These are phyloP conservation scores for Ennomos fuscantarius DNA, from an alignment of 2,888 invertebrate genomes.

Conservation along the genomic window DNA sequence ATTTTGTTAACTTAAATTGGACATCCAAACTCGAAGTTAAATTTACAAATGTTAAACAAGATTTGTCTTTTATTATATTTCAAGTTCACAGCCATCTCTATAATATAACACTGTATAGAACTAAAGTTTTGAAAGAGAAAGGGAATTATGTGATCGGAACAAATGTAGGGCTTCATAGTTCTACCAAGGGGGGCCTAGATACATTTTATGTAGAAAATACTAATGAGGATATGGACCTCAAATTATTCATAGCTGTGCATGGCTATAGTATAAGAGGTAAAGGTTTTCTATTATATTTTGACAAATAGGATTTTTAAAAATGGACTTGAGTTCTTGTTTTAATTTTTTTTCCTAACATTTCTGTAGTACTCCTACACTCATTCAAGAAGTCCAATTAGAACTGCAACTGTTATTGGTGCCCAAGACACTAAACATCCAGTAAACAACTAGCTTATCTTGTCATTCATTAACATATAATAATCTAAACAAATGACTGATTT, in stretches of 20 bases:
- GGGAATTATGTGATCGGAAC: constrained; percentile 80
- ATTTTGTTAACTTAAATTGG: constrained; percentile 52
- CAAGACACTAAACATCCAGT: too few species aligned
- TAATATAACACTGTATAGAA: constrained; percentile 84
- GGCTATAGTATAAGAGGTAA: constrained; percentile 81
- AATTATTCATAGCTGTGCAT: constrained; percentile 79
- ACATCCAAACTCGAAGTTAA: constrained; percentile 62
- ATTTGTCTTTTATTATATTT: constrained; percentile 84
- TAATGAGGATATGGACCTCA: constrained; percentile 56
- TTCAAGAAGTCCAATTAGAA: too few species aligned
- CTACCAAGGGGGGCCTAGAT: constrained; percentile 48
- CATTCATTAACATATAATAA: too few species aligned
- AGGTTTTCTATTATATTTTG: neutral
- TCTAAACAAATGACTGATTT: too few species aligned
- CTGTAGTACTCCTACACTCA: too few species aligned
- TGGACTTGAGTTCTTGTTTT: too few species aligned
- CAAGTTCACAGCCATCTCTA: constrained; percentile 87
- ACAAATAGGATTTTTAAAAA: too few species aligned
- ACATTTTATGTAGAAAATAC: constrained; percentile 75
- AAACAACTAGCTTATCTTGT: too few species aligned
- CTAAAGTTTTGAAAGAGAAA: constrained; percentile 36
- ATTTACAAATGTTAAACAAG: constrained; percentile 70
- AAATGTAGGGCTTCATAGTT: constrained; percentile 85
- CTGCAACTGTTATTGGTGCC: too few species aligned
- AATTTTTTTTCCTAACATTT: too few species aligned